Conservation (phyloP, 2,797 vertebrate species). For the Sebastes iracundus region DNA sequence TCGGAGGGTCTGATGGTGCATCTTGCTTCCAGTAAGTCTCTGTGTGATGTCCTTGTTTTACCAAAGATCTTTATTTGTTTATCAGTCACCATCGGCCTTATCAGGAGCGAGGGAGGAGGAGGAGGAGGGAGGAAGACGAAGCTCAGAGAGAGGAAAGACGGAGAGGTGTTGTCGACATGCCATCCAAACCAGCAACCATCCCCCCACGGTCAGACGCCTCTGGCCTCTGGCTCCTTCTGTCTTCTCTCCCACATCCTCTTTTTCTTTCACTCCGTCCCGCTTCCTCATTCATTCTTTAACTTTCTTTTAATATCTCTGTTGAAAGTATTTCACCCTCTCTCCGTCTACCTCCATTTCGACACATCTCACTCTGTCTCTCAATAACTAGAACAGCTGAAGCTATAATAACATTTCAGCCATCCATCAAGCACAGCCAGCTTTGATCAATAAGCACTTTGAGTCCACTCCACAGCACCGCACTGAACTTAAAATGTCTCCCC, state of each 20-base stretch:
- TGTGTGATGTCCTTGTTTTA: conserved; percentile 50
- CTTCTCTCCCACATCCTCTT: neutral
- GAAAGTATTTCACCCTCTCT: neutral
- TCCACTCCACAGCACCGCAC: conserved; percentile 65
- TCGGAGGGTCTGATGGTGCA: neutral
- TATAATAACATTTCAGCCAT: conserved; percentile 75
- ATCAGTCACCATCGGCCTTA: conserved; percentile 73
- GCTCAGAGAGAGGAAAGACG: conserved; percentile 36
- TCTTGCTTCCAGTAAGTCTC: conserved; percentile 51
- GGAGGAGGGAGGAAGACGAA: conserved; percentile 21
- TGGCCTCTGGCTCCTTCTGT: conserved; percentile 5
- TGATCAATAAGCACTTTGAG: conserved; percentile 83
- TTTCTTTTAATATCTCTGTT: neutral
- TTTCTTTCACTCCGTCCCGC: neutral
- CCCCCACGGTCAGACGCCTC: conserved; percentile 43
- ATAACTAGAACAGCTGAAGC: conserved; percentile 58
- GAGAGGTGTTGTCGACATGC: conserved; percentile 62
- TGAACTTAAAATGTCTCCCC: conserved; percentile 75
- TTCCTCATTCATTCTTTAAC: neutral
- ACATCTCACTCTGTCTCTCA: conserved; percentile 34
- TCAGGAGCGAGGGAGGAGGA: conserved; percentile 41
- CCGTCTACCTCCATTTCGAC: conserved; percentile 10
- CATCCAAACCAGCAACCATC: conserved; percentile 45
- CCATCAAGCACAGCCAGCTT: conserved; percentile 72
- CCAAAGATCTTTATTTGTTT: conserved; percentile 44